phyloP scores from a whole-genome alignment of 2,113 vertebrate species.

The Ondatra zibethicus region DNA sequence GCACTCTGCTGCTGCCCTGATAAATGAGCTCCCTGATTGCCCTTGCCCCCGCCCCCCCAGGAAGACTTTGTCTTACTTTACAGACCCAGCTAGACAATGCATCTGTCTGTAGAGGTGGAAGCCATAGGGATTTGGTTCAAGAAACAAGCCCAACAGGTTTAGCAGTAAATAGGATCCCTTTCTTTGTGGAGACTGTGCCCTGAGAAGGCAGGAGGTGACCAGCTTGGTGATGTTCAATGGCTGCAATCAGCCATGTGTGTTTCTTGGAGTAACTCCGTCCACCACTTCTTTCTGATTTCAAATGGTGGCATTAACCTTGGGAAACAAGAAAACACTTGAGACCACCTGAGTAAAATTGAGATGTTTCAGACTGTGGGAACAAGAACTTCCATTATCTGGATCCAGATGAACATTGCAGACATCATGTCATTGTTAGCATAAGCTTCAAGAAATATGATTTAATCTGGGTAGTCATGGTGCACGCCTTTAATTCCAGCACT shows the following conservation, averaged over 20 bases:
- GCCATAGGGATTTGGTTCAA: constrained; percentile 45
- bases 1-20: neutral
- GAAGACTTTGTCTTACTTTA: constrained; percentile 3
- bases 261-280: constrained; percentile 21
- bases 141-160: constrained; percentile 39
- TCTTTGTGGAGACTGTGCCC: constrained; percentile 29
- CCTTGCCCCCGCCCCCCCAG: neutral
- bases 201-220: neutral
- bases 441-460: neutral
- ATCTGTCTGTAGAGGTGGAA: neutral
- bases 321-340: neutral
- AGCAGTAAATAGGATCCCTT: neutral
- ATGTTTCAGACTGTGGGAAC: neutral
- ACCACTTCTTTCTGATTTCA: neutral
- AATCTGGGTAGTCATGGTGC: neutral
- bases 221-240: neutral
- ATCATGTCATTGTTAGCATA: neutral
- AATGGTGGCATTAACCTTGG: neutral
- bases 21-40: neutral
- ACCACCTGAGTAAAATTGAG: neutral
- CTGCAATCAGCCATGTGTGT: neutral
- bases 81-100: neutral
- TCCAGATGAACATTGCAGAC: neutral
- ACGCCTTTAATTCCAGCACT: too few species aligned
- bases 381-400: neutral